Conservation (phyloP, 1,140 invertebrate genomes). For the Micrasema longulum region DNA sequence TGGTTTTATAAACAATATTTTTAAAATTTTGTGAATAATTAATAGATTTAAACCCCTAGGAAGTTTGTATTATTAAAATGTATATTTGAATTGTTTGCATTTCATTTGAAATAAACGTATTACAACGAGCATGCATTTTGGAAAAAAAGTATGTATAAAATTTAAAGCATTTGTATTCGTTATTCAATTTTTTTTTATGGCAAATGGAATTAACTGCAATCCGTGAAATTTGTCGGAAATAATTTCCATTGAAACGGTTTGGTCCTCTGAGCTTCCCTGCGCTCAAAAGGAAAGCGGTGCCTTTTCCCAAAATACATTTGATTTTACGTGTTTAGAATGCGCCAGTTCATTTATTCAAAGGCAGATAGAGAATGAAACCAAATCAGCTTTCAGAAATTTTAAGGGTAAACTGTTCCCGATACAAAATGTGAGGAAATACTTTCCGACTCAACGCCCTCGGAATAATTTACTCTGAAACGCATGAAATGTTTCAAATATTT, state of each 20-base stretch:
- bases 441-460: slow-evolving; percentile 34
- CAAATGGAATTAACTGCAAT: too few relatives aligned
- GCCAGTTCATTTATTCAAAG: slow-evolving; percentile 38
- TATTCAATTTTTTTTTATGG: too few relatives aligned
- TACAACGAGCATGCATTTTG: too few relatives aligned
- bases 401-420: slow-evolving; percentile 38
- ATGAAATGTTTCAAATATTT: slow-evolving; percentile 50
- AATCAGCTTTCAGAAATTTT: slow-evolving; percentile 39
- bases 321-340: slow-evolving; percentile 37
- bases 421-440: slow-evolving; percentile 35
- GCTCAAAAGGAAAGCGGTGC: slow-evolving; percentile 14
- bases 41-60: too few relatives aligned
- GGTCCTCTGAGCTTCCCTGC: neutral
- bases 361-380: slow-evolving; percentile 35
- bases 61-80: too few relatives aligned
- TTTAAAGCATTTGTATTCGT: too few relatives aligned
- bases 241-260: slow-evolving; percentile 2
- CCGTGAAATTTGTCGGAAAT: slow-evolving; percentile 19
- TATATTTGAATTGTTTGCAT: too few relatives aligned
- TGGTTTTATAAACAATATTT: too few relatives aligned
- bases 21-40: too few relatives aligned
- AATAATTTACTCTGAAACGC: slow-evolving; percentile 51
- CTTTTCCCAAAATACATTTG: slow-evolving; percentile 35
- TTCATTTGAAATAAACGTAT: too few relatives aligned
- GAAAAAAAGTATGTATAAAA: too few relatives aligned